Conservation (phyloP, 2,888 invertebrate genomes). For the Stramonita haemastoma region DNA sequence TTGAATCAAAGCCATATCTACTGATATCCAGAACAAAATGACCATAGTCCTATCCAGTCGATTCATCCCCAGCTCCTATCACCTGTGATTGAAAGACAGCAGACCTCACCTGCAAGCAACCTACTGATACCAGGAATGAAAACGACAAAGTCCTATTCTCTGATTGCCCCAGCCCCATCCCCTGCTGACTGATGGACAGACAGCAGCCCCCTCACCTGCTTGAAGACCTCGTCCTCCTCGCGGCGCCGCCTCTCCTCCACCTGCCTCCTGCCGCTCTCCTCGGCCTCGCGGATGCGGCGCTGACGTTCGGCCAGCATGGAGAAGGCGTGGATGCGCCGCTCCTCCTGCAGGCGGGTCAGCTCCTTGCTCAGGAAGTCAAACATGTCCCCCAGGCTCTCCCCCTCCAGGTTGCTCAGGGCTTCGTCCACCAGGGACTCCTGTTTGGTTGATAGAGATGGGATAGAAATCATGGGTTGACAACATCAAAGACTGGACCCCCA, state of each 20-base stretch:
- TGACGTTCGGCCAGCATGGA: constrained; percentile 88
- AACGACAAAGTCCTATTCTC: too few relatives aligned
- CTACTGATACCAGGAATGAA: too few relatives aligned
- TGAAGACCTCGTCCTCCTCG: constrained; percentile 89
- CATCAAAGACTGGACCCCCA: too few relatives aligned
- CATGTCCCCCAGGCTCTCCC: constrained; percentile 85
- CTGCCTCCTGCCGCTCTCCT: constrained; percentile 88
- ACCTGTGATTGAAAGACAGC: too few relatives aligned
- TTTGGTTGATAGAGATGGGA: constrained; percentile 4
- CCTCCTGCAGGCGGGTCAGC: constrained; percentile 85
- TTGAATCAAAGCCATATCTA: too few relatives aligned
- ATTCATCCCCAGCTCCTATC: too few relatives aligned
- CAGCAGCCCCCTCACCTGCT: constrained; percentile 79
- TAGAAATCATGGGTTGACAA: too few relatives aligned
- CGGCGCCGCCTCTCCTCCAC: constrained; percentile 85
- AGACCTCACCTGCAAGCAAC: too few relatives aligned
- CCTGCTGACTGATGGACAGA: too few relatives aligned
- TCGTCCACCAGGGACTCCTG: constrained; percentile 80
- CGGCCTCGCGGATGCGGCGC: constrained; percentile 86
- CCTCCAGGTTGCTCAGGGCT: constrained; percentile 85
- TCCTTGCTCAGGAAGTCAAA: constrained; percentile 89
- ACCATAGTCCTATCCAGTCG: too few relatives aligned
- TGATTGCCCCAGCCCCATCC: too few relatives aligned
- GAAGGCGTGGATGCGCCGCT: constrained; percentile 88
- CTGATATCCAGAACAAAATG: too few relatives aligned